A percentile compares a stretch with the other conserved stretches of the same genome.
These are phyloP conservation scores for Abramis brama DNA, from an alignment of 2,113 vertebrate genomes.

Conservation along the genomic window DNA sequence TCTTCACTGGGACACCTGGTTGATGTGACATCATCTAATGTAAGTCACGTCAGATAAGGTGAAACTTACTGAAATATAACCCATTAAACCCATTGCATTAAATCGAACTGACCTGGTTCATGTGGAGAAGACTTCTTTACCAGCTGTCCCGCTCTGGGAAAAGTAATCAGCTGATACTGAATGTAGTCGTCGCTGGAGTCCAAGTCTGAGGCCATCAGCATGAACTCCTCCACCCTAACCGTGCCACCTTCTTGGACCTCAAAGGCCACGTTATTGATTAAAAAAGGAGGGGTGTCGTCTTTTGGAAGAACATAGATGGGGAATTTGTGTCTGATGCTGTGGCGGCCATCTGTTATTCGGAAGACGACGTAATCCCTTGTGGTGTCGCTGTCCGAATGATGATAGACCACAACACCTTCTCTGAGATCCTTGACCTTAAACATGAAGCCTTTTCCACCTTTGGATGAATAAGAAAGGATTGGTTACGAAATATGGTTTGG, in stretches of 20 bases:
- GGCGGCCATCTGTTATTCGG: slow-evolving; percentile 75
- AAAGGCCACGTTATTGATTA: slow-evolving; percentile 73
- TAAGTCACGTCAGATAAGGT: not conserved
- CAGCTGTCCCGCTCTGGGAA: slow-evolving; percentile 61
- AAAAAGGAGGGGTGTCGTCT: slow-evolving; percentile 73
- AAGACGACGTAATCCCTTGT: slow-evolving; percentile 73
- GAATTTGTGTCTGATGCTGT: slow-evolving; percentile 75
- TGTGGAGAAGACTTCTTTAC: slow-evolving; percentile 63
- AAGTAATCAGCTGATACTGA: slow-evolving; percentile 62
- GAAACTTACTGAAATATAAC: not conserved
- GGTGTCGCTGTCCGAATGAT: slow-evolving; percentile 77
- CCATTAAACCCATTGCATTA: not conserved
- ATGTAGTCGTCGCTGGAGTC: slow-evolving; percentile 76
- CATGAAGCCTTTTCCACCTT: slow-evolving; percentile 82
- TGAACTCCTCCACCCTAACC: slow-evolving; percentile 61
- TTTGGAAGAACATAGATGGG: slow-evolving; percentile 74
- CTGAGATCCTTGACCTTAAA: slow-evolving; percentile 75
- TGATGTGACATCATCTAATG: not conserved
- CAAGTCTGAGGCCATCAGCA: slow-evolving; percentile 71
- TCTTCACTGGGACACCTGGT: slow-evolving; percentile 65
- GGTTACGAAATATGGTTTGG: not conserved
- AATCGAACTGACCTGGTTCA: slow-evolving; percentile 61
- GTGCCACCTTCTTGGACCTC: slow-evolving; percentile 71
- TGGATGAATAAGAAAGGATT: not conserved
- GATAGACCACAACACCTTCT: slow-evolving; percentile 72